Evolutionary conservation across 2,113 vertebrate species (phyloP), one percentile per base, ranked within the genome.

Genomic region (Triplophysa dalaica): DNA sequence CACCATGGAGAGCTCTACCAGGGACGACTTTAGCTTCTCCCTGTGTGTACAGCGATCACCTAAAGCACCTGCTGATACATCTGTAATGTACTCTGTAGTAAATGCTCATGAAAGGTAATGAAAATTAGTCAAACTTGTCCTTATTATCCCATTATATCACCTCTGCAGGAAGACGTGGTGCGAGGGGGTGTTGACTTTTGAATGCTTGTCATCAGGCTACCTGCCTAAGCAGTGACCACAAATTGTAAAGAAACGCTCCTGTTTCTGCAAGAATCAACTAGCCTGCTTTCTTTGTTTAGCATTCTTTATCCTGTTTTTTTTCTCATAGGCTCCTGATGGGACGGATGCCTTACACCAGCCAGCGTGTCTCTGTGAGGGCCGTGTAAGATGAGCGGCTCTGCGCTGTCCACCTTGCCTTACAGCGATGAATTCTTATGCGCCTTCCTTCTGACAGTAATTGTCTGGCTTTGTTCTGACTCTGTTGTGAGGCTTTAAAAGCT

Each of bases 331-430:
- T 74, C 50, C 63, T 75, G 68, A 75, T 82, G 84, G 81, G 58
- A 74, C 77, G 78, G 66, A 54, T 41, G 60, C 50, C 74, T 80
- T 79, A 56, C 77, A 84, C 74, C 72, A 70, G 65, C 73, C 38
- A 64, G 70, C 1, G 7, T 74, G 78, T 68, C 43, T 80, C 75
- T 87, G 88, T 77, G 87, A 87, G 86, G 85, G 26, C 83, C 82
- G 85, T 90, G 90, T 91, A 92, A 91, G 89, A 91, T 91, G 91
- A 92, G 87, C 83, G 81, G 83, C 85, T 84, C 88, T 48, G 81
- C 79, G 82, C 85, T 84, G 80, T 91, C 88, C 91, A 90, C 89
- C 86, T 92, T 90, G 89, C 90, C 91, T 91, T 90, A 91, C 88
- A 87, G 92, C 90, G 88, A 90, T 88, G 88, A 89, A 85, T 88